These are phyloP conservation scores for Cerastis rubricosa DNA, from an alignment of 2,888 invertebrate species.

Conservation along the genomic window DNA sequence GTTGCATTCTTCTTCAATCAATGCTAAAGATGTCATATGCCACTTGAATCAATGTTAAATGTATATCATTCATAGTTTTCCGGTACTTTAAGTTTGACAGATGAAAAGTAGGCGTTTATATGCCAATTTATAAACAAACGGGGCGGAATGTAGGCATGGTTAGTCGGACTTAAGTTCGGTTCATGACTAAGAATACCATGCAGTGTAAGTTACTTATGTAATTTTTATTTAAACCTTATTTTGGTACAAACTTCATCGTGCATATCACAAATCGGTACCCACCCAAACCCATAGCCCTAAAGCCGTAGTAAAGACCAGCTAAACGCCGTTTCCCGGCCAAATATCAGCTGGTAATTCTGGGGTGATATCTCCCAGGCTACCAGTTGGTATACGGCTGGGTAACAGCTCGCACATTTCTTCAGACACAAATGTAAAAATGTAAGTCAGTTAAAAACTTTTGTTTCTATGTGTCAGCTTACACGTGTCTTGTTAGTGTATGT, in stretches of 20 bases:
- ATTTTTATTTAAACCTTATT: not conserved
- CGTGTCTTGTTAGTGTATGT: no score
- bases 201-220: no score
- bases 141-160: no score
- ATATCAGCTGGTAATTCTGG: constrained; percentile 99
- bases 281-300: constrained; percentile 30
- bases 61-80: no score
- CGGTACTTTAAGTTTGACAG: no score
- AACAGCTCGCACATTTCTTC: constrained; percentile 67
- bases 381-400: constrained; percentile 94
- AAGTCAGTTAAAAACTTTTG: constrained; percentile 76
- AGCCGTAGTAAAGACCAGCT: constrained; percentile 51
- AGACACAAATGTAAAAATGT: constrained; percentile 76
- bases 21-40: no score
- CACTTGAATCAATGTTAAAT: no score
- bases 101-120: no score
- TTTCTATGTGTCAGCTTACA: constrained; percentile 63
- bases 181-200: no score
- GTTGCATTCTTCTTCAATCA: no score
- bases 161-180: no score
- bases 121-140: no score
- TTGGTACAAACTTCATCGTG: not conserved
- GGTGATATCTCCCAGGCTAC: constrained; percentile 95
- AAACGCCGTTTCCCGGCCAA: constrained; percentile 88
- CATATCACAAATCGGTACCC: constrained; percentile 40